A percentile compares a stretch with the other conserved stretches of the same genome.
Conservation (phyloP, 2,888 invertebrate species). For the Athalia cordata region DNA sequence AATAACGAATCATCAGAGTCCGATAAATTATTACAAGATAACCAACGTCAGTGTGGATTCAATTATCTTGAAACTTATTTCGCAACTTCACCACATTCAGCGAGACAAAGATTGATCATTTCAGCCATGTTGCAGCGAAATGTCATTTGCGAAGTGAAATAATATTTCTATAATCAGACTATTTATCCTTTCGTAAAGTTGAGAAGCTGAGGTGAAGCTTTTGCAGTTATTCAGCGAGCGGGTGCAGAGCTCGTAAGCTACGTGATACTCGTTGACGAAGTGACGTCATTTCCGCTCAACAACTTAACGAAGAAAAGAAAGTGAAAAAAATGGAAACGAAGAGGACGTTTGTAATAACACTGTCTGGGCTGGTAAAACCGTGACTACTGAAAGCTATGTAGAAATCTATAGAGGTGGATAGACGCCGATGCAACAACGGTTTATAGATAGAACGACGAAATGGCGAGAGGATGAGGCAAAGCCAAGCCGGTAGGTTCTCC, state of each 20-base stretch:
- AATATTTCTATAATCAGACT: too few species aligned
- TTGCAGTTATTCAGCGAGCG: constrained; percentile 1
- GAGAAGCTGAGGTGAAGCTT: too few species aligned
- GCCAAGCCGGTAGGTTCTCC: constrained; percentile 43
- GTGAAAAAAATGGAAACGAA: background rate
- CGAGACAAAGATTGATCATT: too few species aligned
- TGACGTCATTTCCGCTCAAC: constrained; percentile 32
- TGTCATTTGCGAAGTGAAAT: too few species aligned
- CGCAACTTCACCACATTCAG: too few species aligned
- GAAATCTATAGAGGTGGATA: background rate
- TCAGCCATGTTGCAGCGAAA: too few species aligned
- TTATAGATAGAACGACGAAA: background rate
- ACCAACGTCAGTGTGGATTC: too few species aligned
- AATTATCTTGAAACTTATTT: too few species aligned
- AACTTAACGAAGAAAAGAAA: constrained; percentile 3
- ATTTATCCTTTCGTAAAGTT: too few species aligned
- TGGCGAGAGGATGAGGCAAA: background rate
- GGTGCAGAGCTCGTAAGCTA: background rate
- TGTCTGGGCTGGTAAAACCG: constrained; percentile 31
- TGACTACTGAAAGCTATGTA: constrained; percentile 26
- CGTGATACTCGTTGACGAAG: constrained; percentile 29
- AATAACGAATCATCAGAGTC: background rate
- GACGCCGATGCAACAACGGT: background rate
- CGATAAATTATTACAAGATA: too few species aligned
- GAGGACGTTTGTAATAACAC: constrained; percentile 29